Evolutionary conservation across 2,888 invertebrate species (phyloP).

Genomic region (Hypena proboscidalis): DNA sequence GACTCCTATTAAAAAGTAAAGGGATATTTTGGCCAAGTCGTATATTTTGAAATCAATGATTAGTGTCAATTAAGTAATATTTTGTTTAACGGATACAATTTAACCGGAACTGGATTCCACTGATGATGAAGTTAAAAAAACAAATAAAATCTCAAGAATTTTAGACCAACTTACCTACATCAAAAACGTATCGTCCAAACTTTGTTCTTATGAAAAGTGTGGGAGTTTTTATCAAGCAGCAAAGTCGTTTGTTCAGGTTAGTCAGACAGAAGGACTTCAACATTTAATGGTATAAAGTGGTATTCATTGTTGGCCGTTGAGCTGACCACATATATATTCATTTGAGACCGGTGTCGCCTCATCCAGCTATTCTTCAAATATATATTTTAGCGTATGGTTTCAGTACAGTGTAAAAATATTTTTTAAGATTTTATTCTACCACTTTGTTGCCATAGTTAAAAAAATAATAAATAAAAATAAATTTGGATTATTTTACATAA

Average conservation of each 20-base stretch:
- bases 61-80: no score
- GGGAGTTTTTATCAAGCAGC: slow-evolving; percentile 39
- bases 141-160: slow-evolving; percentile 2
- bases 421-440: no score
- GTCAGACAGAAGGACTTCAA: slow-evolving; percentile 34
- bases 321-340: slow-evolving; percentile 41
- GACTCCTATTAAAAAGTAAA: no score
- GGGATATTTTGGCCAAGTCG: no score
- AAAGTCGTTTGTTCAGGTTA: slow-evolving; percentile 48
- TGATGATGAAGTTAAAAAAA: no score
- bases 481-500: no score
- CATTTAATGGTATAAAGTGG: slow-evolving; percentile 46
- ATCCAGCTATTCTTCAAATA: slow-evolving; percentile 42
- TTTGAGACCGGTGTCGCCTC: slow-evolving; percentile 29
- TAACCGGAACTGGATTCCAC: no score
- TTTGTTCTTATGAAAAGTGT: slow-evolving; percentile 34
- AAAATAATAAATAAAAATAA: no score
- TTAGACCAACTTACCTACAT: slow-evolving; percentile 10
- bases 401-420: no score
- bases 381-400: slow-evolving; percentile 22
- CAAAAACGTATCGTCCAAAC: slow-evolving; percentile 27
- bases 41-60: no score
- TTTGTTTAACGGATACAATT: no score
- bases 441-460: no score
- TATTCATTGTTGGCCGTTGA: slow-evolving; percentile 37